These are phyloP conservation scores for Saxidomus purpurata DNA, from an alignment of 1,140 invertebrate species.

Conservation along the genomic window DNA sequence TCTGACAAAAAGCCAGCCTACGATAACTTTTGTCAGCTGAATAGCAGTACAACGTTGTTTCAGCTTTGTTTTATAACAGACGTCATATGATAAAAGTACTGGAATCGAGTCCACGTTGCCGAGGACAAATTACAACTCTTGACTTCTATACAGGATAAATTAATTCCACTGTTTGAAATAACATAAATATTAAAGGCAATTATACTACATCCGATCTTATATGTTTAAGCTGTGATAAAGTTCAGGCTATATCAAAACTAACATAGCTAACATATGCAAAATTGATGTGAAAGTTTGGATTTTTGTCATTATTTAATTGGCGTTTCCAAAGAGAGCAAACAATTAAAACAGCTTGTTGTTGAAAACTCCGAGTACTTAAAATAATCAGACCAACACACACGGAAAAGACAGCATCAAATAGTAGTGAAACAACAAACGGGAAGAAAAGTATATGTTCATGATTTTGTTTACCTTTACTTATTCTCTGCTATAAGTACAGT, in stretches of 20 bases:
- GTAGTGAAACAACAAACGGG: too few species aligned
- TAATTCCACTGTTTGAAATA: not conserved
- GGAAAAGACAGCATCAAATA: too few species aligned
- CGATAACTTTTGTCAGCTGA: not conserved
- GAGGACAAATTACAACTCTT: not conserved
- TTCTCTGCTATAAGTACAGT: too few species aligned
- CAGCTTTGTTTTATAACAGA: not conserved
- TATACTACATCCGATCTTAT: not conserved
- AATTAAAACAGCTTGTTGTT: too few species aligned
- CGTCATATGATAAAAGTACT: not conserved
- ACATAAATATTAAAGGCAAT: constrained; percentile 8
- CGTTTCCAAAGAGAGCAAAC: not conserved
- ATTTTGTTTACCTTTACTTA: too few species aligned
- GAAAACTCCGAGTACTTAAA: too few species aligned
- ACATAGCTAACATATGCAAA: not conserved
- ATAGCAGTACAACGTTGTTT: not conserved
- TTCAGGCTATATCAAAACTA: not conserved
- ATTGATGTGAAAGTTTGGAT: not conserved
- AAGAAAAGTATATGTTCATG: too few species aligned
- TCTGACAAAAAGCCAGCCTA: not conserved
- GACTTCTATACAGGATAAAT: not conserved
- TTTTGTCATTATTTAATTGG: constrained; percentile 25
- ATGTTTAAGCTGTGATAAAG: constrained; percentile 11
- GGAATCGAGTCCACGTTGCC: not conserved
- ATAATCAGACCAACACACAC: too few species aligned